phyloP scores from a whole-genome alignment of 2,797 vertebrate species.

The Hyperoplus lanceolatus region DNA sequence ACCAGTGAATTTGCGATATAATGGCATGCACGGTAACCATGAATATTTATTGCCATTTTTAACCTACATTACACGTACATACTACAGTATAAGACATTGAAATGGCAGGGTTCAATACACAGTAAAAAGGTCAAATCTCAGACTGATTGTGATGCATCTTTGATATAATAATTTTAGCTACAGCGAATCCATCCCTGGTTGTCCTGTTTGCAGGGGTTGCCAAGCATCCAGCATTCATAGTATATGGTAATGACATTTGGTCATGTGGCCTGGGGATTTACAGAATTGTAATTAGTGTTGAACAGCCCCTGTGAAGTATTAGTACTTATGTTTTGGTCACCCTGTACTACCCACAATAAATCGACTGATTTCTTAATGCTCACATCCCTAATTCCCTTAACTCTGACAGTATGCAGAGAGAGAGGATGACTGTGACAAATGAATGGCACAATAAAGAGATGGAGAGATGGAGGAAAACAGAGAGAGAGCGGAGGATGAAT shows the following conservation, averaged over 20 bases:
- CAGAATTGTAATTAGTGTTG: background rate
- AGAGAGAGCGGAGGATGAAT: conserved; percentile 11
- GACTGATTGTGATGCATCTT: too few relatives aligned
- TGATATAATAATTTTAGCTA: too few relatives aligned
- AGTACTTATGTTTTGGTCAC: background rate
- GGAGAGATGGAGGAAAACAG: background rate
- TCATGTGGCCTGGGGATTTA: background rate
- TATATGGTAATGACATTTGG: background rate
- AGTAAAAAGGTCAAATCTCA: too few relatives aligned
- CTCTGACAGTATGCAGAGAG: background rate
- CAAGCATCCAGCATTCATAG: too few relatives aligned
- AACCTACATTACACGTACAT: too few relatives aligned
- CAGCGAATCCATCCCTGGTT: too few relatives aligned
- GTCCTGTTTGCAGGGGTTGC: too few relatives aligned
- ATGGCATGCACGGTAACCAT: too few relatives aligned
- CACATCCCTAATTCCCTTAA: background rate
- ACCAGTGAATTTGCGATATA: too few relatives aligned
- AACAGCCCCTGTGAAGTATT: background rate
- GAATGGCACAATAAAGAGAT: conserved; percentile 5
- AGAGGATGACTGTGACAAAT: conserved; percentile 2
- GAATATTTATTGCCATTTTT: too few relatives aligned
- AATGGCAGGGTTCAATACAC: too few relatives aligned
- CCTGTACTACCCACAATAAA: background rate
- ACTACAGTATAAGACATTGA: too few relatives aligned
- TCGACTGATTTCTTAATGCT: background rate